Conservation (phyloP, 1,140 invertebrate species). For the Drosophila nigrodunni region DNA sequence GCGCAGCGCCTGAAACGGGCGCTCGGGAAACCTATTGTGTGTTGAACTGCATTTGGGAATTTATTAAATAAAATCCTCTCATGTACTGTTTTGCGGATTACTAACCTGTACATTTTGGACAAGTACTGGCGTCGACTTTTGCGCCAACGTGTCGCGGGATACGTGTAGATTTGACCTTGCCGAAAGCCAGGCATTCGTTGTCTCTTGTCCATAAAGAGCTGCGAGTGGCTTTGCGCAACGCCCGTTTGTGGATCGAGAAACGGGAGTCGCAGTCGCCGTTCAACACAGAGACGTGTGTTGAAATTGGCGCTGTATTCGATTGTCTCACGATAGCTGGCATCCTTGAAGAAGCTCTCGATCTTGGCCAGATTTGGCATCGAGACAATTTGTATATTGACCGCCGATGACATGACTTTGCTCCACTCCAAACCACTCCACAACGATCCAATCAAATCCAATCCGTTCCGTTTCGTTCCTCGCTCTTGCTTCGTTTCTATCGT, state of each 20-base stretch:
- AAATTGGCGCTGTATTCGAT: constrained; percentile 97
- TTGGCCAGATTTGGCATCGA: constrained; percentile 90
- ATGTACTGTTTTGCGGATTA: not conserved
- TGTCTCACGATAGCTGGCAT: constrained; percentile 95
- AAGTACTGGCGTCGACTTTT: constrained; percentile 83
- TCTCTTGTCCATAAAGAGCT: constrained; percentile 93
- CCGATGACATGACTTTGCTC: constrained; percentile 63
- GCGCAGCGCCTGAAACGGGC: constrained; percentile 80
- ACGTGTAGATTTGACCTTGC: constrained; percentile 97
- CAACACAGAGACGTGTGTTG: constrained; percentile 95
- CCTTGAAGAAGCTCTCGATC: constrained; percentile 94
- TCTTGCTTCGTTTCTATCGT: constrained; percentile 17
- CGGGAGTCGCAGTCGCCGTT: constrained; percentile 95
- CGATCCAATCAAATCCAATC: not conserved
- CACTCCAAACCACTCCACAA: not conserved
- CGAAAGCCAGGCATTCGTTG: constrained; percentile 95
- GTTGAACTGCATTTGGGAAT: constrained; percentile 4
- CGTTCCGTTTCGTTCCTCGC: constrained; percentile 4
- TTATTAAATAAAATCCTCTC: not conserved
- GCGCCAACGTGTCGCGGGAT: constrained; percentile 87
- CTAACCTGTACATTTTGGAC: constrained; percentile 83
- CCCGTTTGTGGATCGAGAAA: constrained; percentile 98
- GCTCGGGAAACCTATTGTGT: constrained; percentile 75
- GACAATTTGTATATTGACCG: constrained; percentile 88
- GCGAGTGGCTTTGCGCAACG: constrained; percentile 97